These are phyloP conservation scores for Dicranocentrus wangi DNA, from an alignment of 2,888 invertebrate species.

Conservation along the genomic window DNA sequence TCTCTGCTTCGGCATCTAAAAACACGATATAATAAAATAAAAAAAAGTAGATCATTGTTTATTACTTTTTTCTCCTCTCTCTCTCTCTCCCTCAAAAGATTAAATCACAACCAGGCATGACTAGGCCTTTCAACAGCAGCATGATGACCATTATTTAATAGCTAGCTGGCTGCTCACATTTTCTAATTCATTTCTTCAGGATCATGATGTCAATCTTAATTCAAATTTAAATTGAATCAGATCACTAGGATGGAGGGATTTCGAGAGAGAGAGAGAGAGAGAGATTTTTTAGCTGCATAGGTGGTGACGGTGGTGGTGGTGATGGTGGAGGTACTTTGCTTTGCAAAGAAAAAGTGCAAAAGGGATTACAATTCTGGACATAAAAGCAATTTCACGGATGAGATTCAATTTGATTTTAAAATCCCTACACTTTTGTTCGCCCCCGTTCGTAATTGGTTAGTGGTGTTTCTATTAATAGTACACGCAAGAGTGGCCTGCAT, in stretches of 20 bases:
- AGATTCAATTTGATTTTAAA: constrained; percentile 48
- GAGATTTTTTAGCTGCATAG: too few species aligned
- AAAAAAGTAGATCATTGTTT: constrained; percentile 39
- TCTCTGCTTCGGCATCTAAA: constrained; percentile 33
- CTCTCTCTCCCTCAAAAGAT: background rate
- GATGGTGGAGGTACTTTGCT: too few species aligned
- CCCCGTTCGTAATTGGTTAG: too few species aligned
- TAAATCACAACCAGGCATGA: too few species aligned
- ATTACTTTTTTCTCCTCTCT: background rate
- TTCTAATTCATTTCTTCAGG: constrained; percentile 14
- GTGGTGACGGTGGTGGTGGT: too few species aligned
- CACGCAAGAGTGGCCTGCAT: too few species aligned
- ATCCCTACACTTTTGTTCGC: too few species aligned
- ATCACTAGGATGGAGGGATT: constrained; percentile 33
- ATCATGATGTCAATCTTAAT: constrained; percentile 59
- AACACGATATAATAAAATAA: too few species aligned
- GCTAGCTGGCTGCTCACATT: background rate
- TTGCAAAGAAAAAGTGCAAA: background rate
- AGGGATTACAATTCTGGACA: constrained; percentile 8
- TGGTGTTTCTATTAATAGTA: too few species aligned
- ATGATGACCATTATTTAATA: too few species aligned
- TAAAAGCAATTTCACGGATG: constrained; percentile 57
- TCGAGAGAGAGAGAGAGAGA: too few species aligned
- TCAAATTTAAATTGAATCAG: constrained; percentile 60
- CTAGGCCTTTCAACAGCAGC: too few species aligned